Evolutionary conservation across 2,113 vertebrate genomes (phyloP).

Genomic region (Falco punctatus): DNA sequence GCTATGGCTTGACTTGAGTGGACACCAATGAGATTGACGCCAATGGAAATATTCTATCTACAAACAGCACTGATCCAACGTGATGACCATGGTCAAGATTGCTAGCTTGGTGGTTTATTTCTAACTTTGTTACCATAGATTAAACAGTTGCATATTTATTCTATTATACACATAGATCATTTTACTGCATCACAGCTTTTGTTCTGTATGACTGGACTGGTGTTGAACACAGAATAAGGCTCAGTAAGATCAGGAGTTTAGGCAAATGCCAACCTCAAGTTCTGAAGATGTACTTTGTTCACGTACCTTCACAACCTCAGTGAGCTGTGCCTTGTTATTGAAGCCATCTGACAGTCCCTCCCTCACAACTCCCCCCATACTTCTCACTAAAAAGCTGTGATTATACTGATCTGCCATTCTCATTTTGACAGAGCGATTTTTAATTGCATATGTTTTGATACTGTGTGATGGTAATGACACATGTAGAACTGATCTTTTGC

Average conservation of each 20-base stretch:
- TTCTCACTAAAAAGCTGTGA: conserved; percentile 48
- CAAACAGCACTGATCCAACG: background rate
- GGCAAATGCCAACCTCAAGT: background rate
- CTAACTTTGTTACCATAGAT: background rate
- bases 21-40: background rate
- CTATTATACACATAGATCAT: background rate
- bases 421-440: conserved; percentile 60
- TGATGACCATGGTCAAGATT: background rate
- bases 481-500: conserved; percentile 32
- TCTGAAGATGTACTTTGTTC: conserved; percentile 41
- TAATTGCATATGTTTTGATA: conserved; percentile 66
- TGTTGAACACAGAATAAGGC: background rate
- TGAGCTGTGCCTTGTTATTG: conserved; percentile 18
- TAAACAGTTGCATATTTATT: background rate
- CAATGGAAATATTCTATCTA: background rate
- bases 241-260: background rate
- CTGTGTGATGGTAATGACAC: conserved; percentile 50
- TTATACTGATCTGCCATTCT: conserved; percentile 53
- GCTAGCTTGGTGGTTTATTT: background rate
- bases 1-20: background rate
- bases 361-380: background rate
- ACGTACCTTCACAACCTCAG: background rate
- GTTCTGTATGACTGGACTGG: background rate
- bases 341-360: conserved; percentile 66
- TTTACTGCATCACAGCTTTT: background rate